phyloP scores from a whole-genome alignment of 2,888 invertebrate species.

The Boloria euphrosyne region DNA sequence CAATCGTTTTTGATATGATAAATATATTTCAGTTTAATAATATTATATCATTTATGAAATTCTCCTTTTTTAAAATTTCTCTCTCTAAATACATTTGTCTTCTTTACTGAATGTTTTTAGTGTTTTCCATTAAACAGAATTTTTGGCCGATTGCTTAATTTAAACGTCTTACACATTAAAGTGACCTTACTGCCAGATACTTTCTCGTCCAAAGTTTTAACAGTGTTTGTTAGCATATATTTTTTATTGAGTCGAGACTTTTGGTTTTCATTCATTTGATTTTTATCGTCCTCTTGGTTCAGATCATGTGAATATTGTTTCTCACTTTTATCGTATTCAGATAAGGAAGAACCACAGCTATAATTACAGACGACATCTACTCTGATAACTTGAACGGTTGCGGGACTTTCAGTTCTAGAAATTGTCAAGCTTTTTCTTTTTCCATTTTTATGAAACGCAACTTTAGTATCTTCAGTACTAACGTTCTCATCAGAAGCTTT shows the following conservation, averaged over 20 bases:
- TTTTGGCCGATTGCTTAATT: constrained; percentile 60
- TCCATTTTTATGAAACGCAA: constrained; percentile 61
- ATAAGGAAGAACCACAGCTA: constrained; percentile 50
- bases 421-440: constrained; percentile 74
- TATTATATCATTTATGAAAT: no score
- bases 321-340: constrained; percentile 55
- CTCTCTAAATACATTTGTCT: no score
- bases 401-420: constrained; percentile 71
- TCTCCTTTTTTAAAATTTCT: no score
- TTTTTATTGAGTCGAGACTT: constrained; percentile 60
- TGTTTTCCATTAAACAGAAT: constrained; percentile 34
- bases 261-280: constrained; percentile 48
- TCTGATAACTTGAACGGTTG: constrained; percentile 75
- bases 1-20: no score
- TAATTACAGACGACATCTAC: constrained; percentile 75
- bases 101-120: neutral
- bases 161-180: constrained; percentile 73
- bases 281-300: constrained; percentile 37
- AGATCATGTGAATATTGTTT: constrained; percentile 40
- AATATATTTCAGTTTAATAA: no score
- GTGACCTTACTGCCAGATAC: constrained; percentile 72
- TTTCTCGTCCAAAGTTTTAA: constrained; percentile 68
- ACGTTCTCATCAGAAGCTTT: constrained; percentile 45
- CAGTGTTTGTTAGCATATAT: constrained; percentile 68
- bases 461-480: constrained; percentile 55